phyloP scores from a whole-genome alignment of 1,140 invertebrate species.

The Cotesia glomerata region DNA sequence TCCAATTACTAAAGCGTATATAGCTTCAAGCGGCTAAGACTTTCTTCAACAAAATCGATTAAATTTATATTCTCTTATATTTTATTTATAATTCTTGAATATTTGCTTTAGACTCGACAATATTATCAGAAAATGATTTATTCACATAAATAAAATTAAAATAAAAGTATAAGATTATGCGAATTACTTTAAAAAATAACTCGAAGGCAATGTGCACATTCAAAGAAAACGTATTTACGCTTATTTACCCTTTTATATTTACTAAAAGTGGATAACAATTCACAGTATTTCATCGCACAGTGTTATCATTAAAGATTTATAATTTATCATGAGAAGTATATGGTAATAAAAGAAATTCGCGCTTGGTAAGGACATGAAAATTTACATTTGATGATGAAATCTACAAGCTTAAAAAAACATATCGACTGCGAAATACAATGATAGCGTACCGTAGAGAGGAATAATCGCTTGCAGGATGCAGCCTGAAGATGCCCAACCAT shows the following conservation, averaged over 20 bases:
- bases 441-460: constrained; percentile 42
- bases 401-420: constrained; percentile 31
- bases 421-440: constrained; percentile 56
- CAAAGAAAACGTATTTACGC: no score
- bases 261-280: background rate
- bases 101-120: background rate
- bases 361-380: background rate
- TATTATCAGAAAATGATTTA: background rate
- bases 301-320: background rate
- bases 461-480: constrained; percentile 44
- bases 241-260: no score
- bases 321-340: no score
- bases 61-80: constrained; percentile 7
- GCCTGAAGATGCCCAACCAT: constrained; percentile 42
- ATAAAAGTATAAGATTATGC: no score
- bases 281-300: background rate
- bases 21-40: constrained; percentile 22
- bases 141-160: background rate
- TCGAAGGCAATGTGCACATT: no score
- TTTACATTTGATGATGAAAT: constrained; percentile 3
- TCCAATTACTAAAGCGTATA: constrained; percentile 42
- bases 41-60: constrained; percentile 28
- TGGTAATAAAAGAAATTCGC: constrained; percentile 7
- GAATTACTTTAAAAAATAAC: no score
- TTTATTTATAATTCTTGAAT: background rate